Conservation (phyloP, 2,888 invertebrate species). For the Cenopis cana region DNA sequence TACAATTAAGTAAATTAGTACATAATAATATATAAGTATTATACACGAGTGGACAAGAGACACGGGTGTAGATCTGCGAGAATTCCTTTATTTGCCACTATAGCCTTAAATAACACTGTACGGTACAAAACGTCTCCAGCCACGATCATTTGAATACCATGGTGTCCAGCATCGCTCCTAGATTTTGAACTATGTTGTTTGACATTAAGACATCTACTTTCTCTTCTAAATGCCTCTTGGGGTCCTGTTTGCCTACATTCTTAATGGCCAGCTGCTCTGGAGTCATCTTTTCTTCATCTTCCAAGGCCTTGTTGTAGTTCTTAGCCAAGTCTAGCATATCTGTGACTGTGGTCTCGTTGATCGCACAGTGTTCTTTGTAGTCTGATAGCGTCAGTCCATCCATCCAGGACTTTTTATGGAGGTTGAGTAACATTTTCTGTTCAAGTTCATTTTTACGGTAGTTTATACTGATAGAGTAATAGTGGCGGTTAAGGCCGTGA, state of each 20-base stretch:
- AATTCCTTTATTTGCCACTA: slow-evolving; percentile 66
- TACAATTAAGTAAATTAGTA: slow-evolving; percentile 70
- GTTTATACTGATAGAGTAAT: slow-evolving; percentile 99
- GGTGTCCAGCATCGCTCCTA: slow-evolving; percentile 97
- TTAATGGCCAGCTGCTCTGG: slow-evolving; percentile 99
- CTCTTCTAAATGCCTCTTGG: slow-evolving; percentile 99
- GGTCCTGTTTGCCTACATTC: slow-evolving; percentile 99
- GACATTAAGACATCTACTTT: slow-evolving; percentile 99
- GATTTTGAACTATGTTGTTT: slow-evolving; percentile 98
- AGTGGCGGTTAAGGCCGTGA: slow-evolving; percentile 99
- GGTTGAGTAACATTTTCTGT: slow-evolving; percentile 99
- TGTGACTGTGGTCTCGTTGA: slow-evolving; percentile 97
- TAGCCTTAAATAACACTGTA: slow-evolving; percentile 56
- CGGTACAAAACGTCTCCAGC: slow-evolving; percentile 56
- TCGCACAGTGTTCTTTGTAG: slow-evolving; percentile 96
- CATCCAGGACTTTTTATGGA: slow-evolving; percentile 99
- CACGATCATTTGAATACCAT: slow-evolving; percentile 82
- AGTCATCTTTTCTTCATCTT: slow-evolving; percentile 99
- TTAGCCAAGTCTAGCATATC: slow-evolving; percentile 99
- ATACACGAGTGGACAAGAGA: slow-evolving; percentile 61
- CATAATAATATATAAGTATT: slow-evolving; percentile 60
- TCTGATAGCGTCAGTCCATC: slow-evolving; percentile 96
- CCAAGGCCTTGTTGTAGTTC: slow-evolving; percentile 98
- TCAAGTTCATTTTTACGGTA: slow-evolving; percentile 99
- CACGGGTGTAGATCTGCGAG: slow-evolving; percentile 56